Evolutionary conservation across 2,888 invertebrate species (phyloP).

Genomic region (Andrena camellia): DNA sequence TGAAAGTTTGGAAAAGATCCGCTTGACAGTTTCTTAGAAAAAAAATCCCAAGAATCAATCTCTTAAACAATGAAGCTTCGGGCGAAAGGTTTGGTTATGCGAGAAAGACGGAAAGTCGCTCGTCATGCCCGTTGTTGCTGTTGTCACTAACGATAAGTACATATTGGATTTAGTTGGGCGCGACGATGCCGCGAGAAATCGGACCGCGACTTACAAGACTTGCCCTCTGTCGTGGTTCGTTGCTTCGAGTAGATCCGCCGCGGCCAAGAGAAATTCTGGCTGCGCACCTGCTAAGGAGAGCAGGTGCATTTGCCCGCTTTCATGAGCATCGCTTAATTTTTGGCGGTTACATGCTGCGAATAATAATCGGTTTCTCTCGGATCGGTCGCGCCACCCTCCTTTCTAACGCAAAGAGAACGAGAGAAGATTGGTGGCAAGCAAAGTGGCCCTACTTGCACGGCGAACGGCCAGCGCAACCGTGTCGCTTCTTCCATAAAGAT

Average conservation of each 20-base stretch:
- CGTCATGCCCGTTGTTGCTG: too few relatives aligned
- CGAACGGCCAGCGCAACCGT: too few relatives aligned
- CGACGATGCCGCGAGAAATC: neutral
- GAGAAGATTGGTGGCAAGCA: neutral
- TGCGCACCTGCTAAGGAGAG: slow-evolving; percentile 76
- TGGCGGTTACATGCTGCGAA: slow-evolving; percentile 74
- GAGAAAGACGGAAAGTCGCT: too few relatives aligned
- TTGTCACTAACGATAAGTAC: too few relatives aligned
- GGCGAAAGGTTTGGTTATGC: too few relatives aligned
- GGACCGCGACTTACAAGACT: slow-evolving; percentile 24
- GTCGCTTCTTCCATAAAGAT: neutral
- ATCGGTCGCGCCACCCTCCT: slow-evolving; percentile 6
- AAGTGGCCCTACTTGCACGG: too few relatives aligned
- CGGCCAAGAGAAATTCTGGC: slow-evolving; percentile 41
- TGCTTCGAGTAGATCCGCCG: slow-evolving; percentile 43
- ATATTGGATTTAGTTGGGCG: too few relatives aligned
- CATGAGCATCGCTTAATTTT: slow-evolving; percentile 77
- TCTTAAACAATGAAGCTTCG: too few relatives aligned
- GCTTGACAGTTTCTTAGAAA: too few relatives aligned
- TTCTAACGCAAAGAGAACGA: slow-evolving; percentile 6
- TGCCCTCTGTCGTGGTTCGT: neutral
- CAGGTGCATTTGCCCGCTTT: slow-evolving; percentile 75
- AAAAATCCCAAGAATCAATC: too few relatives aligned
- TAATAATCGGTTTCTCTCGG: slow-evolving; percentile 68
- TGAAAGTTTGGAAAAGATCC: too few relatives aligned